These are phyloP conservation scores for Pimephales promelas DNA, from an alignment of 2,113 vertebrate genomes.

Conservation along the genomic window DNA sequence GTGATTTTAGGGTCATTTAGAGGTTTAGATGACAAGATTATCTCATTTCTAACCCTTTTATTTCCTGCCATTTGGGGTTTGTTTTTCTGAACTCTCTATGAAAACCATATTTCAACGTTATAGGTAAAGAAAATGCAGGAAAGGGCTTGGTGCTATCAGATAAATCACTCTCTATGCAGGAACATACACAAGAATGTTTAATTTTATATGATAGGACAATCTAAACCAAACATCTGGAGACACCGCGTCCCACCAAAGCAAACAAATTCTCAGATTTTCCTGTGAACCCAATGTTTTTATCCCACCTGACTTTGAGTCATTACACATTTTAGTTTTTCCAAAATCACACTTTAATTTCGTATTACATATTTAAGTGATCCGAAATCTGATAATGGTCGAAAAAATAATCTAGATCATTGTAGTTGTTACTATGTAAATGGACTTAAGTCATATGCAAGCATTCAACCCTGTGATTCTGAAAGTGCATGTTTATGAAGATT, in stretches of 20 bases:
- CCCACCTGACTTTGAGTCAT: neutral
- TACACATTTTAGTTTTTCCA: neutral
- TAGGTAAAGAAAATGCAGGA: conserved; percentile 13
- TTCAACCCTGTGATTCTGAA: neutral
- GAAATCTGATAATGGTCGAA: neutral
- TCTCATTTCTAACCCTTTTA: neutral
- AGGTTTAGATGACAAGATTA: conserved; percentile 27
- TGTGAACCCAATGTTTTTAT: neutral
- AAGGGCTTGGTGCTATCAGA: neutral
- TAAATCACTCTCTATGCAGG: neutral
- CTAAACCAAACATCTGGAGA: conserved; percentile 31
- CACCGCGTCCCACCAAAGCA: conserved; percentile 14
- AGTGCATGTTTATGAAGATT: conserved; percentile 21
- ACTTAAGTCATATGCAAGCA: neutral
- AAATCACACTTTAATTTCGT: neutral
- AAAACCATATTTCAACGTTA: conserved; percentile 26
- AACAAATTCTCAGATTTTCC: conserved; percentile 3
- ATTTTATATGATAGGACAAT: neutral
- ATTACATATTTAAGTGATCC: conserved; percentile 9
- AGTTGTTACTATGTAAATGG: neutral
- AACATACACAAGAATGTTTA: neutral
- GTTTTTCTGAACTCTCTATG: conserved; percentile 27
- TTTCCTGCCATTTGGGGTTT: conserved; percentile 18
- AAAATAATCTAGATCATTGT: neutral
- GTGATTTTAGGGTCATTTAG: conserved; percentile 2